Evolutionary conservation across 92 coral and sea anemone species (phyloP).

Genomic region (Actinostola sp.): DNA sequence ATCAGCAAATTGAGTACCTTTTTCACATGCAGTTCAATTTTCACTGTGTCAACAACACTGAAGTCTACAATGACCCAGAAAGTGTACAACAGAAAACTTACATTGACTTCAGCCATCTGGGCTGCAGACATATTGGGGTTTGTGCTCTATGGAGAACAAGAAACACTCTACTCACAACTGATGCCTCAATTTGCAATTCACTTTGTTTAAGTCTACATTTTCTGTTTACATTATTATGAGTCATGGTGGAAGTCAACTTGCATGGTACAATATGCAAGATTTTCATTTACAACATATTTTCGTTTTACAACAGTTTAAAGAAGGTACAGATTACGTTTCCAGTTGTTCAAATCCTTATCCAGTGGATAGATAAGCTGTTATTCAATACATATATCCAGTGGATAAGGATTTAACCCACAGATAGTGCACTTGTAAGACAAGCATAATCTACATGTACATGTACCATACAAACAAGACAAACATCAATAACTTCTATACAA

Average conservation of each 20-base stretch:
- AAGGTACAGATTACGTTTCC: too few species aligned
- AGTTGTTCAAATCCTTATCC: too few species aligned
- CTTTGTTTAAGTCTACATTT: neutral
- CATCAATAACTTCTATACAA: neutral
- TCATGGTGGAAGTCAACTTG: too few species aligned
- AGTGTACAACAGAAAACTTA: constrained; percentile 42
- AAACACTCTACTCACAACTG: neutral
- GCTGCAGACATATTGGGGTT: constrained; percentile 98
- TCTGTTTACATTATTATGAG: too few species aligned
- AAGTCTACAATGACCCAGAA: neutral
- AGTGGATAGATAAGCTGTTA: too few species aligned
- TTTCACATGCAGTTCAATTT: too few species aligned
- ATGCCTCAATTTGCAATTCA: neutral
- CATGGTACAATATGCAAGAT: too few species aligned
- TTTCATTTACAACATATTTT: too few species aligned
- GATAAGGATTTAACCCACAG: neutral
- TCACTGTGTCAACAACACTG: too few species aligned
- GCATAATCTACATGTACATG: neutral
- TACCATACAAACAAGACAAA: neutral
- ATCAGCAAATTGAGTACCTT: too few species aligned
- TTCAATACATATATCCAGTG: too few species aligned
- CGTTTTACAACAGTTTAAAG: too few species aligned
- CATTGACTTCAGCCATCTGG: constrained; percentile 98
- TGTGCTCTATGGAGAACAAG: constrained; percentile 65
- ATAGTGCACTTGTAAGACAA: neutral